Base-by-base conservation (phyloP, 2,888 invertebrate genomes). In the Cataglyphis rosenhaueri region DNA sequence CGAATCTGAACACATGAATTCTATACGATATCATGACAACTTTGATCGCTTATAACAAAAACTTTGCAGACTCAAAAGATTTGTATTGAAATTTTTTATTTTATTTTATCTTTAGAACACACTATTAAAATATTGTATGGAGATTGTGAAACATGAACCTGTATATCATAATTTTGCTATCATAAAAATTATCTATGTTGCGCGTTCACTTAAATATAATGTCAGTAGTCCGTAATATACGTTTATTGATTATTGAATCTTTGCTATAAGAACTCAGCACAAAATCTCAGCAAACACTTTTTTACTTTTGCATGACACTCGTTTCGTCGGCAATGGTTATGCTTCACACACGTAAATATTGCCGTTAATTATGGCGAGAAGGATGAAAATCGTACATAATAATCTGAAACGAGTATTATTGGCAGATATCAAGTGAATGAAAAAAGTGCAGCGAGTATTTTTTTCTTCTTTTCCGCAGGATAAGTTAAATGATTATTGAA, bases 381-480 rank as follows among this genome's bases (percentile, higher is more conserved):
- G 52, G 29, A 81, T 81, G 61, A 74, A 61, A 81, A 73, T 48
- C 15, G 12, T 25, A 70, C 62, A 74, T 81, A 81, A 10, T 12
- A 1, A 61, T 74, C 38, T 74, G 12, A 18, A 32, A 8, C 12
- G 32, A 61, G 6, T 2, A 15, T 48, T 62, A 38, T 41, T 76
- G 15, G 25, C 18, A 35, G n/a, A 52, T 38, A 74, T 62, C 35
- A n/a, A n/a, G 0, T 52, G 2, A 52, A 12, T 38, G 15, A 62
- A 9, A 18, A 1, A 3, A 9, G 18, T 73, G 8, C 6, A 8
- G 12, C n/a, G 4, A 41, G 9, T 62, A 62, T 74, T 32, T 0
- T 32, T 32, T 64, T 44, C 5, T 64, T n/a, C n/a, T 41, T 61
- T 29, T 55, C 10, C 62, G 15, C 3, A n/a, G 9, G 8, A 32